Percentiles rank a stretch among this genome's conserved stretches.
phyloP scores from a whole-genome alignment of 1,140 invertebrate genomes.

The Drosophila tristis region DNA sequence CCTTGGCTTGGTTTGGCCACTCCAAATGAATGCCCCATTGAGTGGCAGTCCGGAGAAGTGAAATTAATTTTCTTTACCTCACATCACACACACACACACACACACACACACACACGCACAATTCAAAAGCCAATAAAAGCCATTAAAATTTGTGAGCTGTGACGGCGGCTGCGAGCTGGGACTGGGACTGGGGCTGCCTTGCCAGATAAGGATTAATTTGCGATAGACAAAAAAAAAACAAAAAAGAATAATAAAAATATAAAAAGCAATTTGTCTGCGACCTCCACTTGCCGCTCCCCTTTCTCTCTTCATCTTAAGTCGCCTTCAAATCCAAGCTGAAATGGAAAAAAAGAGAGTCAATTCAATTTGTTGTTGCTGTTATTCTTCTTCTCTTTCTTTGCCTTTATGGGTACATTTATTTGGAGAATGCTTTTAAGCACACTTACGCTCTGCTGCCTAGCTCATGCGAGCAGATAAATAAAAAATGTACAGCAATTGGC shows the following conservation, averaged over 20 bases:
- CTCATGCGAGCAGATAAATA: constrained; percentile 12
- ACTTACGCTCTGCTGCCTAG: constrained; percentile 45
- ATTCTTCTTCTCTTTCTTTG: neutral
- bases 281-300: neutral
- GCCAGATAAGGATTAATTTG: constrained; percentile 57
- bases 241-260: constrained; percentile 16
- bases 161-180: no score
- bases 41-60: constrained; percentile 11
- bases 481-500: constrained; percentile 13
- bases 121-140: constrained; percentile 51
- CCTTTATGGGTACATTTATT: constrained; percentile 60
- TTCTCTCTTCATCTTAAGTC: neutral
- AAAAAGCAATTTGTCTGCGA: constrained; percentile 52
- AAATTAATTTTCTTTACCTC: constrained; percentile 43
- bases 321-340: constrained; percentile 21
- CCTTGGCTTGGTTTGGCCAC: no score
- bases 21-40: no score
- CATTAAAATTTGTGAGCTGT: constrained; percentile 45
- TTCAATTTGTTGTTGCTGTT: constrained; percentile 29
- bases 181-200: constrained; percentile 8
- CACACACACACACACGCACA: constrained; percentile 37
- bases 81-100: constrained; percentile 45
- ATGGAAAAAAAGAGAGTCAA: constrained; percentile 54
- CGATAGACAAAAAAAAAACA: constrained; percentile 25
- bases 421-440: constrained; percentile 59